These are phyloP conservation scores for Leucophenga varia DNA, from an alignment of 1,140 invertebrate genomes.

Conservation along the genomic window DNA sequence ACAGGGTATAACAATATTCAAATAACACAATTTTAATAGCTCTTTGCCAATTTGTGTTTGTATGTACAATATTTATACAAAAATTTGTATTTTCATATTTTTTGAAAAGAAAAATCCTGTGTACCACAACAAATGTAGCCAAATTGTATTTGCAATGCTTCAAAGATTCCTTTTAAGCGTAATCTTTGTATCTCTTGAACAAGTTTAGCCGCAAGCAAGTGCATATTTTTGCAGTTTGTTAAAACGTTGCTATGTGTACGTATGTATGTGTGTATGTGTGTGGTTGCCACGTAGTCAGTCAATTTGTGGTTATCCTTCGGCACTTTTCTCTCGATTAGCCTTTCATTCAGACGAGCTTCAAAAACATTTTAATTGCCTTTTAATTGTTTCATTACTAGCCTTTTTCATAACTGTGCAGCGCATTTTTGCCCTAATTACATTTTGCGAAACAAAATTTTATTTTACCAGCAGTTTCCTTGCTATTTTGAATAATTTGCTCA, in stretches of 20 bases:
- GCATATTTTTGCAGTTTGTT: conserved; percentile 31
- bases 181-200: too few relatives aligned
- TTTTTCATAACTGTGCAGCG: background rate
- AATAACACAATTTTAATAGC: too few relatives aligned
- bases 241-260: conserved; percentile 32
- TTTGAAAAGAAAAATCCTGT: too few relatives aligned
- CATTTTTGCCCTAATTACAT: conserved; percentile 45
- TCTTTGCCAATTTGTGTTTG: conserved; percentile 9
- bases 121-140: too few relatives aligned
- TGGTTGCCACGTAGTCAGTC: too few relatives aligned
- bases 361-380: conserved; percentile 49
- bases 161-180: too few relatives aligned
- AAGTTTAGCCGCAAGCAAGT: conserved; percentile 12
- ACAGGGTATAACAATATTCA: too few relatives aligned
- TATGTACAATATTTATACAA: conserved; percentile 13
- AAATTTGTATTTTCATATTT: too few relatives aligned
- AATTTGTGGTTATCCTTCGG: conserved; percentile 13
- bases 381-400: conserved; percentile 56
- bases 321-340: conserved; percentile 12
- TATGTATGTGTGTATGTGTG: too few relatives aligned
- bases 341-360: conserved; percentile 26
- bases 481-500: conserved; percentile 42
- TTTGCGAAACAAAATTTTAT: too few relatives aligned
- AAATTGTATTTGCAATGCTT: too few relatives aligned
- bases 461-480: too few relatives aligned